phyloP scores from a whole-genome alignment of 1,140 invertebrate genomes.

The Idris sp. region DNA sequence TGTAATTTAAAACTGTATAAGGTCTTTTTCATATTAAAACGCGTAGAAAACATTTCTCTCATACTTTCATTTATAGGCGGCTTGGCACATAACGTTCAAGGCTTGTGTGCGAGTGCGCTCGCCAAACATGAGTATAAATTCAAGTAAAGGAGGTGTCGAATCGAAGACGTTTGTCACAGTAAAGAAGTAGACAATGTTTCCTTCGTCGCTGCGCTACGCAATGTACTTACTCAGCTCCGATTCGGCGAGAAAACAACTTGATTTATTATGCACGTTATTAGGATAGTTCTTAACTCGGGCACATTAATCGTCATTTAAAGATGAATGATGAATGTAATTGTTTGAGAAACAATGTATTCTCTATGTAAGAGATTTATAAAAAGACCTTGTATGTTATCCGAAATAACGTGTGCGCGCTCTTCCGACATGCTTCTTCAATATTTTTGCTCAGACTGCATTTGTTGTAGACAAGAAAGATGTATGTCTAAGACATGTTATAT shows the following conservation, averaged over 20 bases:
- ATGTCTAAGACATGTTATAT: constrained; percentile 20
- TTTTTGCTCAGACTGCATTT: too few relatives aligned
- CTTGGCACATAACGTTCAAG: constrained; percentile 41
- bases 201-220: constrained; percentile 48
- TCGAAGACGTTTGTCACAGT: constrained; percentile 58
- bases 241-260: constrained; percentile 59
- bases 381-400: too few relatives aligned
- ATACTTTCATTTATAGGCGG: constrained; percentile 55
- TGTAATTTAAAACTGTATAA: constrained; percentile 60
- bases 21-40: constrained; percentile 58
- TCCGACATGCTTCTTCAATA: too few relatives aligned
- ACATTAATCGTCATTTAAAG: constrained; percentile 60
- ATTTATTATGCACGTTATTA: constrained; percentile 61
- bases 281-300: constrained; percentile 50
- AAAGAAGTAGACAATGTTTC: constrained; percentile 61
- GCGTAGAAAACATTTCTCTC: constrained; percentile 55
- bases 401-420: too few relatives aligned
- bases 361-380: too few relatives aligned
- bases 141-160: constrained; percentile 61
- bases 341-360: constrained; percentile 12
- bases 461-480: constrained; percentile 15
- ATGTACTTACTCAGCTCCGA: constrained; percentile 50
- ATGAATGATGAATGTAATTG: constrained; percentile 45
- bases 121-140: constrained; percentile 62
- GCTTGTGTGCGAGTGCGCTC: constrained; percentile 41